These are phyloP conservation scores for Procambarus clarkii DNA, from an alignment of 1,140 invertebrate genomes.

Conservation along the genomic window DNA sequence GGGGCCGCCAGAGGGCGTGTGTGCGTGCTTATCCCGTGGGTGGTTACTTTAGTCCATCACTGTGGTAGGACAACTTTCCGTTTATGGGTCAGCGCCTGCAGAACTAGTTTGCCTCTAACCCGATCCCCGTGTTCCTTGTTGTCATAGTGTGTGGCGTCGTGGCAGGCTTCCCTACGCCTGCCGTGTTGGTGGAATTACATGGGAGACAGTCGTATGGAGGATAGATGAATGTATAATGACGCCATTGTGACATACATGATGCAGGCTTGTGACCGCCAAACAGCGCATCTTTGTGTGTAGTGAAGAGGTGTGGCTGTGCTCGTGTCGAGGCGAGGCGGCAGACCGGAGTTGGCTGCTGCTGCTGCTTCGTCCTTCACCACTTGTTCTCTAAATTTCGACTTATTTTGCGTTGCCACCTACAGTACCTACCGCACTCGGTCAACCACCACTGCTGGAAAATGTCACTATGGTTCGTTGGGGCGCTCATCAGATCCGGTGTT, in stretches of 20 bases:
- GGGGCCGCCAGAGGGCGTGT: background rate
- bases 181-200: background rate
- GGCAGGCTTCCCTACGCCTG: background rate
- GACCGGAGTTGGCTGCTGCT: background rate
- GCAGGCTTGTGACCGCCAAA: background rate
- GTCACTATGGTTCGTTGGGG: background rate
- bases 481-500: background rate
- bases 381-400: background rate
- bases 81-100: conserved; percentile 14
- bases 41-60: background rate
- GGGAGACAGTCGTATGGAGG: background rate
- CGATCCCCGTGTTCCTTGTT: background rate
- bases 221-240: background rate
- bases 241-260: background rate
- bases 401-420: background rate
- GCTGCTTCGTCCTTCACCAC: background rate
- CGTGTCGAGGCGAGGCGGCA: background rate
- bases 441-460: background rate
- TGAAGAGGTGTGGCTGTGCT: background rate
- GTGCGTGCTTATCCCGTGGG: background rate
- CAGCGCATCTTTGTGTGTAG: background rate
- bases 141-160: background rate
- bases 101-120: background rate
- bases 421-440: background rate
- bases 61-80: conserved; percentile 26